phyloP scores from a whole-genome alignment of 2,888 invertebrate genomes.

The Dryocosmus kuriphilus region DNA sequence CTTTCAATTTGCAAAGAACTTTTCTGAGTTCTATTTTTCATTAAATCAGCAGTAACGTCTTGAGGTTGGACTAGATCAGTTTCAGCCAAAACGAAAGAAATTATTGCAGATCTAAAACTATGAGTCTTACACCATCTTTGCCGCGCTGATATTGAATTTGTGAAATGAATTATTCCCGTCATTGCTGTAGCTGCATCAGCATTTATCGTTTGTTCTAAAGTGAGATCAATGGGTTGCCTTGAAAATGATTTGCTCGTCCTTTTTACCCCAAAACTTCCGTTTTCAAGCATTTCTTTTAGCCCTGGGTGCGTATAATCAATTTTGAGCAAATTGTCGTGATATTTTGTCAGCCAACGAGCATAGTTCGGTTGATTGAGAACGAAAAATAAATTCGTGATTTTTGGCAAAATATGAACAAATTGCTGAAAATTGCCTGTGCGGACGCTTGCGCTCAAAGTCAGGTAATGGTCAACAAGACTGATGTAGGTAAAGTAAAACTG shows the following conservation, averaged over 20 bases:
- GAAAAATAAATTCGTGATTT: constrained; percentile 69
- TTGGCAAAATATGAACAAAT: constrained; percentile 60
- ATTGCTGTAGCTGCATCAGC: constrained; percentile 60
- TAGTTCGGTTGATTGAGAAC: constrained; percentile 70
- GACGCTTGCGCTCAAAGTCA: constrained; percentile 35
- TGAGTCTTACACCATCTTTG: too few relatives aligned
- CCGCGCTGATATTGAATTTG: too few relatives aligned
- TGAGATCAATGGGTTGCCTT: constrained; percentile 57
- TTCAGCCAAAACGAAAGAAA: too few relatives aligned
- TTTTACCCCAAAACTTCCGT: constrained; percentile 67
- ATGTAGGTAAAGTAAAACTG: constrained; percentile 58
- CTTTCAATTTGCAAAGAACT: too few relatives aligned
- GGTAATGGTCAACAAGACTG: constrained; percentile 40
- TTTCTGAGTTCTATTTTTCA: too few relatives aligned
- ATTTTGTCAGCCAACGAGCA: constrained; percentile 66
- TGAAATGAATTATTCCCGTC: constrained; percentile 55
- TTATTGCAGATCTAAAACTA: too few relatives aligned
- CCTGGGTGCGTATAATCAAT: constrained; percentile 67
- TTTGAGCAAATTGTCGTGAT: constrained; percentile 65
- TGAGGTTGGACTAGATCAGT: constrained; percentile 47
- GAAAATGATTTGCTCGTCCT: constrained; percentile 64
- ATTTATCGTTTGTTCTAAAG: constrained; percentile 64
- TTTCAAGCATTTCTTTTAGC: constrained; percentile 58
- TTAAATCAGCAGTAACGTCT: too few relatives aligned
- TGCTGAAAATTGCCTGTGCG: constrained; percentile 56